A percentile compares a stretch with the other conserved stretches of the same genome.
phyloP scores from a whole-genome alignment of 2,797 vertebrate species.

The Miichthys miiuy region DNA sequence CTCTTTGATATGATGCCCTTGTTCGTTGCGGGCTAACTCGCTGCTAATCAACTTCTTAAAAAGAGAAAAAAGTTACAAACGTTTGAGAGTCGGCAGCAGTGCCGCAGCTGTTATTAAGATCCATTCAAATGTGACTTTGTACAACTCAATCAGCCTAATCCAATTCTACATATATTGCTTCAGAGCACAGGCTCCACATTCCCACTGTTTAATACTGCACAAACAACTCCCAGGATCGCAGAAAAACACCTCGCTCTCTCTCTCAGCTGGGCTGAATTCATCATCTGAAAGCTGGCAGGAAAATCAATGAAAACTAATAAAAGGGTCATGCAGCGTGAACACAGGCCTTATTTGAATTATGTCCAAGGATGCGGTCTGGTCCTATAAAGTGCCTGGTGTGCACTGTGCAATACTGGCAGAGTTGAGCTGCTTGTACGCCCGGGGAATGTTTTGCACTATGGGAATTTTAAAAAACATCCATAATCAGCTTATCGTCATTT shows the following conservation, averaged over 20 bases:
- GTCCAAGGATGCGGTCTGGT: conserved; percentile 58
- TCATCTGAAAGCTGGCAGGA: conserved; percentile 71
- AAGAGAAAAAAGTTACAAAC: background rate
- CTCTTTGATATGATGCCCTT: background rate
- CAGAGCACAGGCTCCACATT: conserved; percentile 44
- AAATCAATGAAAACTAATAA: conserved; percentile 79
- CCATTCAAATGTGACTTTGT: conserved; percentile 32
- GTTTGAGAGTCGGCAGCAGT: background rate
- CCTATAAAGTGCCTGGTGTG: conserved; percentile 50
- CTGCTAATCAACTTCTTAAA: background rate
- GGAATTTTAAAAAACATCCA: conserved; percentile 14
- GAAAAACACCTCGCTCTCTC: conserved; percentile 68
- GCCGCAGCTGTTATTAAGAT: conserved; percentile 29
- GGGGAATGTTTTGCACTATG: conserved; percentile 11
- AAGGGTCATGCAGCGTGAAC: conserved; percentile 68
- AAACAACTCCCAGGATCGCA: conserved; percentile 48
- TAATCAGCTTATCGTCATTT: conserved; percentile 18
- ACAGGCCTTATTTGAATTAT: conserved; percentile 69
- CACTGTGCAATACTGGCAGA: conserved; percentile 34
- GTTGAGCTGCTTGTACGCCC: conserved; percentile 21
- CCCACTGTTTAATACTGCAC: conserved; percentile 47
- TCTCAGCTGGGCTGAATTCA: conserved; percentile 61
- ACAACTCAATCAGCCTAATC: conserved; percentile 53
- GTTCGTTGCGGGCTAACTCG: background rate
- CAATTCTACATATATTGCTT: conserved; percentile 43